Evolutionary conservation across 2,113 vertebrate genomes (phyloP).

Genomic region (Sceloporus tristichus): DNA sequence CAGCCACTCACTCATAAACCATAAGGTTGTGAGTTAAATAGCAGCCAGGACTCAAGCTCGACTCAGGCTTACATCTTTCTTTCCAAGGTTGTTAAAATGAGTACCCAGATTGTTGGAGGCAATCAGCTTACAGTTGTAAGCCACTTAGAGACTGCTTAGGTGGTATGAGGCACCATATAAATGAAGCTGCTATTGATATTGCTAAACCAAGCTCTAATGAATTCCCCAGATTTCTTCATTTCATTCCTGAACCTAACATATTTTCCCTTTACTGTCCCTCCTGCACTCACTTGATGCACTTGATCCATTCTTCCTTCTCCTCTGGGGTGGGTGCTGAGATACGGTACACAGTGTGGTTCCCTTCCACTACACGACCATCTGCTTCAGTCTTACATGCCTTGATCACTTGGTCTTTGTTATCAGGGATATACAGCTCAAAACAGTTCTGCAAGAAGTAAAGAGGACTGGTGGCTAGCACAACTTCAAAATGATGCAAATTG

Average conservation of each 20-base stretch:
- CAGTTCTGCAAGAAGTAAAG: conserved; percentile 85
- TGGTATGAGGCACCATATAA: too few species aligned
- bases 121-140: too few species aligned
- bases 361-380: conserved; percentile 95
- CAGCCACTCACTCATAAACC: too few species aligned
- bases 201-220: not conserved
- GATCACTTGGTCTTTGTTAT: conserved; percentile 98
- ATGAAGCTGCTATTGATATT: too few species aligned
- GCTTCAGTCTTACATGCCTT: conserved; percentile 99
- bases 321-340: conserved; percentile 94
- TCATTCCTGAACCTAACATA: not conserved
- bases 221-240: not conserved
- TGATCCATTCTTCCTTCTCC: conserved; percentile 98
- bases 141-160: too few species aligned
- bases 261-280: not conserved
- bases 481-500: not conserved
- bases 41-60: too few species aligned
- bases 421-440: conserved; percentile 97
- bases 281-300: conserved; percentile 96
- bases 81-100: too few species aligned
- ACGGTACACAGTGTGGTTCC: conserved; percentile 97
- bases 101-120: too few species aligned
- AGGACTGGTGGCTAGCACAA: rapidly evolving
- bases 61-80: too few species aligned
- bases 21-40: too few species aligned